phyloP scores from a whole-genome alignment of 1,140 invertebrate species.

The Hyposmocoma kahamanoa region DNA sequence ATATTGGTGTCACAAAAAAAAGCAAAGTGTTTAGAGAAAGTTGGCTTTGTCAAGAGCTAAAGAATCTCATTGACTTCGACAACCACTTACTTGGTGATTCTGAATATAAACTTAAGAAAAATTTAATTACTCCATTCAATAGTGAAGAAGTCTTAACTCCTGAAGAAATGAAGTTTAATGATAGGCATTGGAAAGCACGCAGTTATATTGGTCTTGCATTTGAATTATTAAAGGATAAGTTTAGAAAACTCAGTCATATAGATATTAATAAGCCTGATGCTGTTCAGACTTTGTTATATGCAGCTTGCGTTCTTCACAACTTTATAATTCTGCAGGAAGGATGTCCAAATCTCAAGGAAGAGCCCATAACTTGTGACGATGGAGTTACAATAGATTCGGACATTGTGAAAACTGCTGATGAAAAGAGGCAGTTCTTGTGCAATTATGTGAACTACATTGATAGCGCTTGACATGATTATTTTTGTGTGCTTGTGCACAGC shows the following conservation, averaged over 20 bases:
- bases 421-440: constrained; percentile 62
- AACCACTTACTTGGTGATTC: constrained; percentile 58
- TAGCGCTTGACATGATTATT: constrained; percentile 3
- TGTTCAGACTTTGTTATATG: constrained; percentile 37
- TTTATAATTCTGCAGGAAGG: constrained; percentile 60
- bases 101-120: constrained; percentile 52
- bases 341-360: constrained; percentile 43
- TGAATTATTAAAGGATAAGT: constrained; percentile 49
- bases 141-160: constrained; percentile 48
- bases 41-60: constrained; percentile 38
- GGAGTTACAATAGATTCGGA: constrained; percentile 45
- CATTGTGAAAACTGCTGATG: constrained; percentile 47
- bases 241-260: constrained; percentile 53
- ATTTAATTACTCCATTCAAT: constrained; percentile 55
- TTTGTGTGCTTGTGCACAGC: no score
- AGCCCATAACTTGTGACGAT: constrained; percentile 43
- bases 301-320: constrained; percentile 59
- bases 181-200: constrained; percentile 48
- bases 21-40: constrained; percentile 54
- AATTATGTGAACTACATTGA: constrained; percentile 64
- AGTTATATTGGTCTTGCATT: constrained; percentile 55
- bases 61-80: constrained; percentile 54
- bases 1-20: constrained; percentile 47
- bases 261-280: constrained; percentile 41
- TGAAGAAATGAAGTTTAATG: constrained; percentile 65